phyloP scores from a whole-genome alignment of 2,113 vertebrate species.

The Megalops atlanticus region DNA sequence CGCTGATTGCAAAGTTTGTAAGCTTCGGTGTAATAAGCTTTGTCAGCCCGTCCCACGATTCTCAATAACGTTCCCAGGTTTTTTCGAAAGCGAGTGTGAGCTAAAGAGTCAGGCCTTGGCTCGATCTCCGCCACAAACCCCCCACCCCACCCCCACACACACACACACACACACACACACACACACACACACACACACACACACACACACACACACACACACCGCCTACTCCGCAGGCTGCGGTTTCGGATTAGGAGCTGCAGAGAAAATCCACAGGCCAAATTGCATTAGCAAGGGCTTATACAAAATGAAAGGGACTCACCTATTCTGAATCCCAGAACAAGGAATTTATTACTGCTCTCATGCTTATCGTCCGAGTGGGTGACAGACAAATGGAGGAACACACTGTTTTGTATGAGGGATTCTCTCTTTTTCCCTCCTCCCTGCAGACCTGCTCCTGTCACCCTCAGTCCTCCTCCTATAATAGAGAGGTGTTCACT shows the following conservation, averaged over 20 bases:
- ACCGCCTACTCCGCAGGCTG: neutral
- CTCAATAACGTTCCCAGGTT: neutral
- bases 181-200: constrained; percentile 9
- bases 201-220: neutral
- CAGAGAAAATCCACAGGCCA: constrained; percentile 4
- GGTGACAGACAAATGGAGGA: neutral
- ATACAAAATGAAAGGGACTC: constrained; percentile 5
- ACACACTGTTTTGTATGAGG: neutral
- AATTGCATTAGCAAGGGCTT: constrained; percentile 16
- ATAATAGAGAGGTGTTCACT: neutral
- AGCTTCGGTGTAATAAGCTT: neutral
- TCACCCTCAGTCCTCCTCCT: neutral
- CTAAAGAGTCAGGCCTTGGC: neutral
- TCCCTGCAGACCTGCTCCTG: neutral
- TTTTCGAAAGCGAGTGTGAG: neutral
- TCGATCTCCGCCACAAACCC: neutral
- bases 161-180: neutral
- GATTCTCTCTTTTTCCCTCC: neutral
- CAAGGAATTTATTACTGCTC: neutral
- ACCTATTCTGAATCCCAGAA: neutral
- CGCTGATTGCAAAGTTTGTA: neutral
- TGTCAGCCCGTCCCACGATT: neutral
- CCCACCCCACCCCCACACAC: constrained; percentile 7
- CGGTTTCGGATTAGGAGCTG: constrained; percentile 1
- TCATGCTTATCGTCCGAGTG: neutral